Evolutionary conservation across 2,888 invertebrate genomes (phyloP), one percentile per base, ranked within the genome.

Genomic region (Deroplatys truncata): DNA sequence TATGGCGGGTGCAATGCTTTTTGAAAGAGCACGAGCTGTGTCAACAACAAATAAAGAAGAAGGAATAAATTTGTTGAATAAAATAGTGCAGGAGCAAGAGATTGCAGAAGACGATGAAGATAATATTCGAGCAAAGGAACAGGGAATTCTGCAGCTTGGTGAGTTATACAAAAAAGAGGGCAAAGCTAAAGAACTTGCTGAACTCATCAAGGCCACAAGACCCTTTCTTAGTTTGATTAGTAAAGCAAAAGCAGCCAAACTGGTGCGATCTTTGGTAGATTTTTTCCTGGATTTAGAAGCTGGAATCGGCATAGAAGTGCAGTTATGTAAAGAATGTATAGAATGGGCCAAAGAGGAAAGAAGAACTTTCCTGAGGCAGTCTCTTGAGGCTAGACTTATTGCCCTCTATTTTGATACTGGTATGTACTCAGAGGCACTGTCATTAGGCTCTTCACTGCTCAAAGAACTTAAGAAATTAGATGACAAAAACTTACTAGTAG

Each of bases 261-360:
- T 99, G 92, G 99, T 99, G 15, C 96, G 99, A 91, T 98, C 98
- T 31, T 95, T 99, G 92, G 99, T 99, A 20, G 99, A 99, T 93
- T 97, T 98, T 94, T 99, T 99, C 94, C 94, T 99, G 92, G 99
- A 99, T 93, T 96, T 99, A 94, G 99, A 99, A 93, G 98, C 98
- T 91, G 98, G 97, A 88, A 98, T 98, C 91, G 99, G 99, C 88
- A 98, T 98, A 91, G 99, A 99, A 95, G 95, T 96, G 91, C 97
- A 98, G 94, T 94, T 98, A 91, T 98, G 98, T 94, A 98, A 98
- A 94, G 99, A 99, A 94, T 99, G 99, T 94, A 99, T 99, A 94
- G 98, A 99, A 94, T 99, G 99, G 99, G 99, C 99, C 56, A 98
- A 98, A 93, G 98, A 98, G 93, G 99, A 99, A 93, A 97, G 98